Percentiles rank a stretch among this genome's conserved stretches.
phyloP scores from a whole-genome alignment of 2,113 vertebrate species.

The Ptilorrhoa leucosticta region DNA sequence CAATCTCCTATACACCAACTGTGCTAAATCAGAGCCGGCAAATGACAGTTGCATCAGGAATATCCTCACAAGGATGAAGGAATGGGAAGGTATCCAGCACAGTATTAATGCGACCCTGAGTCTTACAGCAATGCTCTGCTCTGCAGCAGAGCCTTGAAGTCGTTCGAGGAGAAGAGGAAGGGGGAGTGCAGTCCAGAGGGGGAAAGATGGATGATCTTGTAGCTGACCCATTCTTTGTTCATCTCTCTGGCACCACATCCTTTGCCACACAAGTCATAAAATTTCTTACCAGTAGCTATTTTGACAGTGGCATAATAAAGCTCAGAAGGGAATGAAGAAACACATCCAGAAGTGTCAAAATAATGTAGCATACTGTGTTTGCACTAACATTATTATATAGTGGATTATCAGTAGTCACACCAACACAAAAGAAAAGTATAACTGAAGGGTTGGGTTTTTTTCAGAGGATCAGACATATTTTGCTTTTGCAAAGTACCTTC shows the following conservation, averaged over 20 bases:
- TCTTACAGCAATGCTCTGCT: neutral
- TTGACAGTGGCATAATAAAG: slow-evolving; percentile 37
- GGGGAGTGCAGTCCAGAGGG: neutral
- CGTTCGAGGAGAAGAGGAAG: neutral
- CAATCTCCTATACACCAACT: neutral
- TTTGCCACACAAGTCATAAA: slow-evolving; percentile 45
- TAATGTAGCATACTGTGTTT: neutral
- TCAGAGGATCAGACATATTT: neutral
- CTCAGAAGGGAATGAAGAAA: slow-evolving; percentile 33
- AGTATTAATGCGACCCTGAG: neutral
- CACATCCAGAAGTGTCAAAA: slow-evolving; percentile 19
- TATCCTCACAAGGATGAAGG: neutral
- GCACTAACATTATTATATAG: neutral
- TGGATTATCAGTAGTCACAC: neutral
- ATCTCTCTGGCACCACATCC: slow-evolving; percentile 21
- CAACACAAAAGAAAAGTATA: neutral
- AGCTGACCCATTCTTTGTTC: slow-evolving; percentile 40
- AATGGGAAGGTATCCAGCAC: neutral
- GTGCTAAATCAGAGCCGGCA: neutral
- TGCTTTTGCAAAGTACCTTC: neutral
- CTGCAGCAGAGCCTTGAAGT: neutral
- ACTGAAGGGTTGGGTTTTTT: rapidly evolving
- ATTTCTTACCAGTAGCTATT: slow-evolving; percentile 20
- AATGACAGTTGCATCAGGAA: neutral
- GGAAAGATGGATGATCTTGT: slow-evolving; percentile 27